phyloP scores from a whole-genome alignment of 1,140 invertebrate genomes.

The Copidosoma floridanum region DNA sequence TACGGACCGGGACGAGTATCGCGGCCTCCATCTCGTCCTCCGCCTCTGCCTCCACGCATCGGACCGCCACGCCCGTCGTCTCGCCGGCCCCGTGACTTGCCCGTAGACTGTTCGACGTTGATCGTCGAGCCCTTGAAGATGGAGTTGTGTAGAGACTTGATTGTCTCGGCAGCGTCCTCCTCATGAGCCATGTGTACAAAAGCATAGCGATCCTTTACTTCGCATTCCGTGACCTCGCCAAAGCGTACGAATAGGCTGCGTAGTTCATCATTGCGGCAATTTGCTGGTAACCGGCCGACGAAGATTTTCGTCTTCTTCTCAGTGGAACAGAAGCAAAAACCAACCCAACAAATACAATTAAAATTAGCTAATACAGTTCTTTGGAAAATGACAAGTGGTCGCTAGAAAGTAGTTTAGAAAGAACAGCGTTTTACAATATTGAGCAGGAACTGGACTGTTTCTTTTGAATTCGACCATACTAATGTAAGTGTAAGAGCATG shows the following conservation, averaged over 20 bases:
- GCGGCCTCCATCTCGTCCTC: conserved; percentile 53
- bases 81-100: conserved; percentile 49
- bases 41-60: conserved; percentile 52
- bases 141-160: conserved; percentile 53
- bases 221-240: conserved; percentile 54
- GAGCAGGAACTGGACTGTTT: not conserved
- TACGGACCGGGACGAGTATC: conserved; percentile 56
- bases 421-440: too few species aligned
- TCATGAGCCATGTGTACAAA: conserved; percentile 55
- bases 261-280: conserved; percentile 53
- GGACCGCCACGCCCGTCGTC: conserved; percentile 49
- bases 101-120: conserved; percentile 55
- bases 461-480: conserved; percentile 22
- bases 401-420: too few species aligned
- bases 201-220: conserved; percentile 55
- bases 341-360: too few species aligned
- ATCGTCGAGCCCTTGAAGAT: conserved; percentile 55
- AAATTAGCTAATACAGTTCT: conserved; percentile 15
- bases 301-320: conserved; percentile 57
- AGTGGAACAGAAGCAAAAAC: conserved; percentile 29
- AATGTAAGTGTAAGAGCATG: conserved; percentile 35
- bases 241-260: conserved; percentile 52
- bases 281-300: conserved; percentile 54
- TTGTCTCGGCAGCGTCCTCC: conserved; percentile 52
- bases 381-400: not conserved